Evolutionary conservation across 2,888 invertebrate species (phyloP), one percentile per base, ranked within the genome.

Genomic region (Hoplodrina ambigua): DNA sequence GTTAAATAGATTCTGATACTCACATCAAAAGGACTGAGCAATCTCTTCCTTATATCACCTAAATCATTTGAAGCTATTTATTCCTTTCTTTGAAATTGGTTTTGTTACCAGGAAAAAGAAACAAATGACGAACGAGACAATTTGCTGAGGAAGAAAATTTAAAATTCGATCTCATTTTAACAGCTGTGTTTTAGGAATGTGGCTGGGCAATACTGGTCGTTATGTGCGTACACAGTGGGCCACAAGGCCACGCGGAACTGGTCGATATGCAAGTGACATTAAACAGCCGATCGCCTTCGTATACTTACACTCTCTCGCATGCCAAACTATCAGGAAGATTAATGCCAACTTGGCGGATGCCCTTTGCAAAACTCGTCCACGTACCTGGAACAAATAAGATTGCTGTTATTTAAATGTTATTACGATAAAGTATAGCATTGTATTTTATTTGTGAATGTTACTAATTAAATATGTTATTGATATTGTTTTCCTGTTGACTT

Each of bases 161-260:
- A 44, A 44, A 58, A 60, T 46, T 60, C 55, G 52, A 60, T 19
- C 56, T 20, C 4, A 60, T 56, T 52, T 62, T 6, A 25, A 41
- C n/a, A 30, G 33, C 19, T 25, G 30, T 46, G 19, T 20, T 69
- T 60, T 44, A 69, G 8, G 46, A 78, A 61, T 66, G 75, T 13
- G 44, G 55, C 53, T 19, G 37, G 41, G 71, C 56, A 53, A 44
- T 60, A 66, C 46, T 56, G 30, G 50, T 10, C 7, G 37, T 37
- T 59, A 50, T 62, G 50, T 56, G 55, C 69, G 63, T 49, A 65
- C 60, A 83, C 59, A 82, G 73, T 77, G 73, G 66, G 71, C 64
- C 20, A 65, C 91, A 92, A 93, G 94, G 93, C 80, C 86, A 90
- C 61, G 64, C 91, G 90, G 92, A 93, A 92, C 89, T 86, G 72